A percentile compares a stretch with the other conserved stretches of the same genome.
These are phyloP conservation scores for Mesembrinibis cayennensis DNA, from an alignment of 2,113 vertebrate genomes.

Conservation along the genomic window DNA sequence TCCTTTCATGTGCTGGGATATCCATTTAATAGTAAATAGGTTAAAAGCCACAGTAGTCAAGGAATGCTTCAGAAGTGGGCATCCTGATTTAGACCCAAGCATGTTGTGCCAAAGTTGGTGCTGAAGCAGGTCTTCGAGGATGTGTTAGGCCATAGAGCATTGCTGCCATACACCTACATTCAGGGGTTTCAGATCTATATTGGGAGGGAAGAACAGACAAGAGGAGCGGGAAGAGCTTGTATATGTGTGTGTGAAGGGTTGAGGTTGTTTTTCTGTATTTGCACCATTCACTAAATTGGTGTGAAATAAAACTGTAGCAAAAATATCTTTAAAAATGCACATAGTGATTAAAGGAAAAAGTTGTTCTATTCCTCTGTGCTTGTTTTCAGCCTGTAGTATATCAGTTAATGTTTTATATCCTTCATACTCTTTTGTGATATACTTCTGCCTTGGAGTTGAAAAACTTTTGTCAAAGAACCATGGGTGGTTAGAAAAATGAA, in stretches of 20 bases:
- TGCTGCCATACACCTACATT: background rate
- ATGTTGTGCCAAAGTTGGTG: background rate
- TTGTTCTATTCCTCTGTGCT: background rate
- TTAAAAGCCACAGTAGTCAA: background rate
- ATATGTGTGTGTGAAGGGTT: background rate
- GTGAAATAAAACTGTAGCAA: background rate
- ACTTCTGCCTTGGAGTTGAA: background rate
- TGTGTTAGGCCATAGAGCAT: background rate
- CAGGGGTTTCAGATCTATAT: background rate
- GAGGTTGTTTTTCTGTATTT: background rate
- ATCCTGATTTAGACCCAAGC: background rate
- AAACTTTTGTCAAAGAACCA: background rate
- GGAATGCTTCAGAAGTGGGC: background rate
- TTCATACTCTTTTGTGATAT: background rate
- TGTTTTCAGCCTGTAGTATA: background rate
- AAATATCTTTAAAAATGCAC: background rate
- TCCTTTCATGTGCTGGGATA: background rate
- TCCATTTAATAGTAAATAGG: background rate
- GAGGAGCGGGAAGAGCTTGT: background rate
- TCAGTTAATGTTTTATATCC: background rate
- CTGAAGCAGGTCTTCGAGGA: background rate
- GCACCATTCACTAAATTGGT: background rate
- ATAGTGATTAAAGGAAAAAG: background rate
- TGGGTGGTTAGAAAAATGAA: background rate
- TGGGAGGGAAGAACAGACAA: background rate